Evolutionary conservation across 2,113 vertebrate species (phyloP).

Genomic region (Perca schrenkii): DNA sequence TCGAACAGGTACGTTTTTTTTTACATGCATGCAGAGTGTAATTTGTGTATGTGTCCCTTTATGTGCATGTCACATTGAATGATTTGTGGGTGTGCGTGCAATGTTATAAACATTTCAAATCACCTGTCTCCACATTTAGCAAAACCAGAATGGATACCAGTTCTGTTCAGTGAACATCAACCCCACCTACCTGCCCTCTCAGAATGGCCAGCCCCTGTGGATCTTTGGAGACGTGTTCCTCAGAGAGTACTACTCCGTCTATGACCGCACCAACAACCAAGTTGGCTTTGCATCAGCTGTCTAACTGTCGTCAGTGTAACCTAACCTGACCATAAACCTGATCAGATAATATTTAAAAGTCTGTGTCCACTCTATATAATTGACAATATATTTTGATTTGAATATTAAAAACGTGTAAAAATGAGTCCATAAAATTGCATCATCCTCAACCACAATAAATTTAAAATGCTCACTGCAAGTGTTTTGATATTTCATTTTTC

Average conservation of each 20-base stretch:
- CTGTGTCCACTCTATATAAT: neutral
- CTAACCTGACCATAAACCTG: constrained; percentile 1
- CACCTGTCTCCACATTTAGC: constrained; percentile 13
- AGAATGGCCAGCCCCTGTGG: constrained; percentile 76
- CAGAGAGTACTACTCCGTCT: constrained; percentile 81
- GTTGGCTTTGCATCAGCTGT: constrained; percentile 76
- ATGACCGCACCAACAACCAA: constrained; percentile 72
- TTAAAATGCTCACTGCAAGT: neutral
- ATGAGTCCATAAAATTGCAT: neutral
- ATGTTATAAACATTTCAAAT: neutral
- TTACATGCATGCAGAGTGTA: neutral
- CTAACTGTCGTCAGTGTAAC: constrained; percentile 45
- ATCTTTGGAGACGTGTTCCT: constrained; percentile 83
- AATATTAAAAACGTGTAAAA: neutral
- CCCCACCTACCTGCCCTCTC: constrained; percentile 78
- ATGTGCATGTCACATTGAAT: neutral
- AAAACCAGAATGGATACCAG: constrained; percentile 53
- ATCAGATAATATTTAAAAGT: constrained; percentile 8
- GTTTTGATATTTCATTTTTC: constrained; percentile 5
- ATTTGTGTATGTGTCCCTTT: neutral
- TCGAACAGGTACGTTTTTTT: constrained; percentile 54
- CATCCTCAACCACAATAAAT: constrained; percentile 12
- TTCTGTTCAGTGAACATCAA: constrained; percentile 70
- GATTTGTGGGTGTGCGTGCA: neutral
- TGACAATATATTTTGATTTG: neutral